Percentiles rank a stretch among this genome's conserved stretches.
Conservation (phyloP, 2,888 invertebrate genomes). For the Rhogogaster chlorosoma region DNA sequence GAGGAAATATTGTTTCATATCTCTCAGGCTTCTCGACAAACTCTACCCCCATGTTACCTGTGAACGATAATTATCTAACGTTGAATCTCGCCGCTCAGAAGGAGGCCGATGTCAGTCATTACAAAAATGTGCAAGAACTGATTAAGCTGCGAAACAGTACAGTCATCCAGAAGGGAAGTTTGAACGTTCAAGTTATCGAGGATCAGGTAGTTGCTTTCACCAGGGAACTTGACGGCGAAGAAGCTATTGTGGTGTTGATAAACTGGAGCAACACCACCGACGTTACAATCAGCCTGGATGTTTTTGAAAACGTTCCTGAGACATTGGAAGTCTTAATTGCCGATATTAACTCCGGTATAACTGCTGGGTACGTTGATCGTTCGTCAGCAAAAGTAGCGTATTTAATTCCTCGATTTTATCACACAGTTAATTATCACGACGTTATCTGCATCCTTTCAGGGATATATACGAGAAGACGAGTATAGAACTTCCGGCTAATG, state of each 20-base stretch:
- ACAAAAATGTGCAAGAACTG: constrained; percentile 69
- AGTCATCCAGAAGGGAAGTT: constrained; percentile 76
- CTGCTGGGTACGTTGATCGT: constrained; percentile 34
- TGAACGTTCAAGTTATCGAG: constrained; percentile 62
- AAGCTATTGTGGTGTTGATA: constrained; percentile 9
- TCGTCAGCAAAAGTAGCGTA: background rate
- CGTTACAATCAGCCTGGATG: background rate
- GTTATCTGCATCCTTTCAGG: background rate
- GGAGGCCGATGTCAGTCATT: constrained; percentile 78
- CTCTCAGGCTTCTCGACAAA: constrained; percentile 78
- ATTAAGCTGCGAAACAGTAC: constrained; percentile 75
- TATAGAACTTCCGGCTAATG: constrained; percentile 16
- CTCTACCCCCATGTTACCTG: constrained; percentile 82
- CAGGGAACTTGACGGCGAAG: constrained; percentile 51
- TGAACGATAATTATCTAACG: constrained; percentile 80
- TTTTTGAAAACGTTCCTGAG: background rate
- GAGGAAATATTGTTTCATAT: background rate
- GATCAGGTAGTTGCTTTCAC: constrained; percentile 55
- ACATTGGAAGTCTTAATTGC: constrained; percentile 53
- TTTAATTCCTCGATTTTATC: background rate
- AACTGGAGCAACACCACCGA: constrained; percentile 30
- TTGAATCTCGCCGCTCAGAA: constrained; percentile 81
- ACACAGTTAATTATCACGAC: background rate
- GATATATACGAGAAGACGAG: background rate
- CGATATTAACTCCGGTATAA: constrained; percentile 53